These are phyloP conservation scores for Tachycineta bicolor DNA, from an alignment of 2,113 vertebrate genomes.

Conservation along the genomic window DNA sequence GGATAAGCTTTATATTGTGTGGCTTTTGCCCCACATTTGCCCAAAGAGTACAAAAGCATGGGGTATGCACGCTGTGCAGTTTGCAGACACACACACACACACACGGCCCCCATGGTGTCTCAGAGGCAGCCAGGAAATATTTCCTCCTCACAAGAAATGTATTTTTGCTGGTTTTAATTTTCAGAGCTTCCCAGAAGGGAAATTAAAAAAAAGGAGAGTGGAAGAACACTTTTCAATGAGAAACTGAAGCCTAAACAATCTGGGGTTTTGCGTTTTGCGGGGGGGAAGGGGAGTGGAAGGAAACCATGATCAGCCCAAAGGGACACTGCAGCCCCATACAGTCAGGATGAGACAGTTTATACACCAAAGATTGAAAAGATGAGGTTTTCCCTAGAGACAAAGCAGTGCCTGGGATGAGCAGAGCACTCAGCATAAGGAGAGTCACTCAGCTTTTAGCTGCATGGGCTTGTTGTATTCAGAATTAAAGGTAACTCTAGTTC, in stretches of 20 bases:
- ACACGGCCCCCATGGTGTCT: neutral
- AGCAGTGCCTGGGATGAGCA: neutral
- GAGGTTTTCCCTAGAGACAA: neutral
- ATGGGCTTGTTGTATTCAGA: neutral
- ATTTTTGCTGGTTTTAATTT: conserved; percentile 51
- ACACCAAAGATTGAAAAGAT: neutral
- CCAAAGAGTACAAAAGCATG: neutral
- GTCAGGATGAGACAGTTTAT: neutral
- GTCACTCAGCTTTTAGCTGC: neutral
- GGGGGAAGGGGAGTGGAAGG: neutral
- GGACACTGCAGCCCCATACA: neutral
- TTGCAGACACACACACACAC: neutral
- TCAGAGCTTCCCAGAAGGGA: neutral
- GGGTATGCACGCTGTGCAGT: neutral
- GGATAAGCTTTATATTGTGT: neutral
- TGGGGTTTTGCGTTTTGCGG: neutral
- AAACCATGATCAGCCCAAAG: neutral
- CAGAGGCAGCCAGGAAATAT: conserved; percentile 3
- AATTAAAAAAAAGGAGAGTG: too few species aligned
- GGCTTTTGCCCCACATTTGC: neutral
- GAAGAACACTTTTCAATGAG: conserved; percentile 47
- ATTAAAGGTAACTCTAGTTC: neutral
- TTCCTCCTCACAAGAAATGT: conserved; percentile 13
- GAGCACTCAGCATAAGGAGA: neutral
- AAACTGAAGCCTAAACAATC: conserved; percentile 13